Percentiles rank a stretch among this genome's conserved stretches.
Conservation (phyloP, 2,888 invertebrate genomes). For the Microplitis deprimator region DNA sequence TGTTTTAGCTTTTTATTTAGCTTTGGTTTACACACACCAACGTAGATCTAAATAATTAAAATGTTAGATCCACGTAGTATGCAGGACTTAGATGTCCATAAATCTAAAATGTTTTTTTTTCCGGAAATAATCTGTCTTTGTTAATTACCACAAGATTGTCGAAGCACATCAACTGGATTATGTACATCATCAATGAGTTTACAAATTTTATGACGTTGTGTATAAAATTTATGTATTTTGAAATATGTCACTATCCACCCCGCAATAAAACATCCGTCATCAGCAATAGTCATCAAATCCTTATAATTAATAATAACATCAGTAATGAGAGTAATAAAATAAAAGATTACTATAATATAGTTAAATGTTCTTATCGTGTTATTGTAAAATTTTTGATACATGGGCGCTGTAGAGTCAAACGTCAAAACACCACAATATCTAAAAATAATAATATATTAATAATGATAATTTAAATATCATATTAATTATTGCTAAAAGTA, state of each 20-base stretch:
- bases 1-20: too few relatives aligned
- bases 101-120: not conserved
- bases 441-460: too few relatives aligned
- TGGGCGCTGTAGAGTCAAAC: not conserved
- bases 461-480: not conserved
- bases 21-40: too few relatives aligned
- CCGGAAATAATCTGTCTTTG: not conserved
- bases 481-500: not conserved
- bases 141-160: not conserved
- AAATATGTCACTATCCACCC: not conserved
- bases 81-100: not conserved
- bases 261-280: not conserved
- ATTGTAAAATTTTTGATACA: not conserved
- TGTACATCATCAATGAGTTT: not conserved
- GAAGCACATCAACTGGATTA: not conserved
- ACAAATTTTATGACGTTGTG: not conserved
- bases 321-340: not conserved
- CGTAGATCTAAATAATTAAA: too few relatives aligned
- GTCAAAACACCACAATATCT: not conserved
- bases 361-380: not conserved
- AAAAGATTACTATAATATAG: not conserved
- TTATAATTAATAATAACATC: not conserved
- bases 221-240: not conserved
- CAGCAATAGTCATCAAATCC: not conserved
- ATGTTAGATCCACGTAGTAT: not conserved